These are phyloP conservation scores for Oedothorax gibbosus DNA, from an alignment of 1,140 invertebrate species.

Conservation along the genomic window DNA sequence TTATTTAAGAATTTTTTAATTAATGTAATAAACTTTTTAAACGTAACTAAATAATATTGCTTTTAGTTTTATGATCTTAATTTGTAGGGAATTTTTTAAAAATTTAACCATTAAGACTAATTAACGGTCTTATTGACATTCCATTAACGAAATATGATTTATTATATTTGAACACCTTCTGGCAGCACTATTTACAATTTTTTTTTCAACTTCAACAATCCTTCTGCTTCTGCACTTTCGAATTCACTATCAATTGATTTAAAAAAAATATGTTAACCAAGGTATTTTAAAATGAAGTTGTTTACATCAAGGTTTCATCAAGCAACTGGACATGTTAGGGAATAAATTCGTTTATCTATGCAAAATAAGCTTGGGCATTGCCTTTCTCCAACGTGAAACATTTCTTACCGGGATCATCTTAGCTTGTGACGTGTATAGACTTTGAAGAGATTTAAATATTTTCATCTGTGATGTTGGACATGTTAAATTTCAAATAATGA, in stretches of 20 bases:
- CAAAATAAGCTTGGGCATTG: neutral
- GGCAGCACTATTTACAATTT: neutral
- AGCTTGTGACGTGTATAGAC: constrained; percentile 21
- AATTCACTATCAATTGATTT: neutral
- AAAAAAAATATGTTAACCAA: neutral
- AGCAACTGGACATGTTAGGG: neutral
- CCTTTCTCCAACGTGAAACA: neutral
- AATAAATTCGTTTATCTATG: neutral
- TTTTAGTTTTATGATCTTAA: too few relatives aligned
- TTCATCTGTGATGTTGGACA: constrained; percentile 17
- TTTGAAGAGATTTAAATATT: neutral
- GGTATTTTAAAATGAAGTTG: neutral
- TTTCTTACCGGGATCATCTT: neutral
- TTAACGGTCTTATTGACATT: too few relatives aligned
- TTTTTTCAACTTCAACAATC: neutral
- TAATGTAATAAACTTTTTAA: too few relatives aligned
- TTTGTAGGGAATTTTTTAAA: too few relatives aligned
- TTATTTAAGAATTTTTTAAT: too few relatives aligned
- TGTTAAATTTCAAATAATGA: constrained; percentile 46
- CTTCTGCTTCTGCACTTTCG: constrained; percentile 17
- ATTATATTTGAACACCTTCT: neutral
- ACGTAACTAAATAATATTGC: too few relatives aligned
- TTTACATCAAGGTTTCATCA: neutral
- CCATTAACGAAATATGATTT: too few relatives aligned
- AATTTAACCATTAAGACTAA: too few relatives aligned